Percentiles rank a stretch among this genome's conserved stretches.
phyloP scores from a whole-genome alignment of 2,888 invertebrate species.

The Rutpela maculata region DNA sequence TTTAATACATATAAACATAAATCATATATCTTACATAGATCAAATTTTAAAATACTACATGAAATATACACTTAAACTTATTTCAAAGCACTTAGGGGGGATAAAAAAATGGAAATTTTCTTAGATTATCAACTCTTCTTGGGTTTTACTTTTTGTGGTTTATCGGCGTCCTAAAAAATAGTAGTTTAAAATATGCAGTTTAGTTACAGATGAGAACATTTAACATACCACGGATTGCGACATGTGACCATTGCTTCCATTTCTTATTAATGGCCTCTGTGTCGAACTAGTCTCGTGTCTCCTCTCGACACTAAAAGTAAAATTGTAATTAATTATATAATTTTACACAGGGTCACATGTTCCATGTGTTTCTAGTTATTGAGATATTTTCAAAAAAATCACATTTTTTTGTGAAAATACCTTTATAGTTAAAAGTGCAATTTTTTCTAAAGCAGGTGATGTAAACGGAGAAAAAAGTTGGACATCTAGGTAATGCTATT shows the following conservation, averaged over 20 bases:
- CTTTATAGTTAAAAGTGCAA: too few relatives aligned
- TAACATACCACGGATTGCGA: conserved; percentile 64
- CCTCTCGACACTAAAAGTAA: conserved; percentile 68
- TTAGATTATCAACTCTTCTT: conserved; percentile 54
- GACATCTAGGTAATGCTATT: too few relatives aligned
- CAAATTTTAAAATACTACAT: conserved; percentile 39
- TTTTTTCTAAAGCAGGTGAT: too few relatives aligned
- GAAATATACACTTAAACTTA: conserved; percentile 40
- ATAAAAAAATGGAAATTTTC: conserved; percentile 56
- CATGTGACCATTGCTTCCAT: conserved; percentile 76
- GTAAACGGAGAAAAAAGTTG: too few relatives aligned
- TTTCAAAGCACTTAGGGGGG: conserved; percentile 41
- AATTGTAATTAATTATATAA: conserved; percentile 14
- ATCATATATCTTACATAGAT: conserved; percentile 38
- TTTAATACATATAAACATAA: conserved; percentile 39
- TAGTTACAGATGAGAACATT: conserved; percentile 25
- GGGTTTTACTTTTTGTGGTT: conserved; percentile 52
- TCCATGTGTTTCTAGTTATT: too few relatives aligned
- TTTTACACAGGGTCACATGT: too few relatives aligned
- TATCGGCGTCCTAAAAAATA: conserved; percentile 55
- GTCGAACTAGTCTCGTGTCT: conserved; percentile 72
- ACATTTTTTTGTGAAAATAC: too few relatives aligned
- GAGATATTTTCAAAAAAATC: too few relatives aligned
- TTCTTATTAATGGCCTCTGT: conserved; percentile 76
- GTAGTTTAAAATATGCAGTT: conserved; percentile 12